A percentile compares a stretch with the other conserved stretches of the same genome.
Evolutionary conservation across 2,113 vertebrate genomes (phyloP).

Genomic region (Ciconia stormi): DNA sequence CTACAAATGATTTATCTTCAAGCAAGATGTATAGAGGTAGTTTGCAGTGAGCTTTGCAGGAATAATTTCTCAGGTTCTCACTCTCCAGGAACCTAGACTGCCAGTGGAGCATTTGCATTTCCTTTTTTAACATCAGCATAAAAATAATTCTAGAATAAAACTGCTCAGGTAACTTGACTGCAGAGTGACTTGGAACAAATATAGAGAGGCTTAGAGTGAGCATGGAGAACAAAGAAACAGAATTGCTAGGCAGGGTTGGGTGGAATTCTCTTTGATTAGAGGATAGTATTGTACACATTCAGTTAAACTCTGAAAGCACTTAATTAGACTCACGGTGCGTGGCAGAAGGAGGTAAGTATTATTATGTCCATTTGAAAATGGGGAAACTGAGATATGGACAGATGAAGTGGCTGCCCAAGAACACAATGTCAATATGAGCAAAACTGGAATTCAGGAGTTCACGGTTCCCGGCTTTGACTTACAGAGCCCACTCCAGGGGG

Average conservation of each 20-base stretch:
- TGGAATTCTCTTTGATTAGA: constrained; percentile 2
- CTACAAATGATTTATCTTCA: constrained; percentile 6
- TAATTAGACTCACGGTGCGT: neutral
- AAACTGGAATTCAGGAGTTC: neutral
- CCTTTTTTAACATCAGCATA: neutral
- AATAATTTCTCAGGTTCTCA: constrained; percentile 34
- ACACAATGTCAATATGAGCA: neutral
- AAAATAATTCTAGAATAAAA: neutral
- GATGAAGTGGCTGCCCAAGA: neutral
- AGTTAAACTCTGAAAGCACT: constrained; percentile 15
- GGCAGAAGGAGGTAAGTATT: neutral
- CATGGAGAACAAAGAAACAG: neutral
- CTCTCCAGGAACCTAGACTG: neutral
- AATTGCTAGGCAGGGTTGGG: neutral
- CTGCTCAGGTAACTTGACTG: neutral
- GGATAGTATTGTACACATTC: neutral
- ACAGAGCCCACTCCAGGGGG: neutral
- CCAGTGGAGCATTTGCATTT: constrained; percentile 23
- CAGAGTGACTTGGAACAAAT: neutral
- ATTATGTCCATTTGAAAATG: neutral
- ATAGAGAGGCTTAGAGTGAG: neutral
- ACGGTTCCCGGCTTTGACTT: neutral
- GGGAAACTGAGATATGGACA: neutral
- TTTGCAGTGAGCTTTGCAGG: neutral
- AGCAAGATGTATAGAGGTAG: neutral